Evolutionary conservation across 2,113 vertebrate species (phyloP).

Genomic region (Axis porcinus): DNA sequence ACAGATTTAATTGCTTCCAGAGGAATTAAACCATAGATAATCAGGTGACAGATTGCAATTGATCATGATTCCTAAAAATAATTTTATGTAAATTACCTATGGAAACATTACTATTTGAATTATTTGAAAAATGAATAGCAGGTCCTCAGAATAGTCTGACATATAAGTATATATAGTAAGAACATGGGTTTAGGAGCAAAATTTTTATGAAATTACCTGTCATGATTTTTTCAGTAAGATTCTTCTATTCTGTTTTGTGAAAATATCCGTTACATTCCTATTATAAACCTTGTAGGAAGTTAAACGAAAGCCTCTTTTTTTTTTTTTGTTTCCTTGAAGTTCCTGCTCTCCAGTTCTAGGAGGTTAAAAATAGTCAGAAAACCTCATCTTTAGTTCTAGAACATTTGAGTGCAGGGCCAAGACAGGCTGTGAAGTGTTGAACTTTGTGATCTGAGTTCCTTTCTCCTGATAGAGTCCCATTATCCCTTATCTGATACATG

Average conservation of each 20-base stretch:
- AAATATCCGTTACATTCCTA: background rate
- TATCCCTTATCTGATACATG: background rate
- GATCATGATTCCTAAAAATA: constrained; percentile 24
- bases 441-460: background rate
- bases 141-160: background rate
- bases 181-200: background rate
- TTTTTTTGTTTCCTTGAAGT: background rate
- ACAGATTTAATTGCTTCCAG: constrained; percentile 13
- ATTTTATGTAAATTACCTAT: background rate
- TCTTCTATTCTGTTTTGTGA: background rate
- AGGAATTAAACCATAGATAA: constrained; percentile 9
- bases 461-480: background rate
- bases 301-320: background rate
- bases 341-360: background rate
- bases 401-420: background rate
- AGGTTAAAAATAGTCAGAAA: background rate
- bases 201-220: background rate
- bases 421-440: background rate
- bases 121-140: constrained; percentile 19
- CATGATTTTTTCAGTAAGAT: background rate
- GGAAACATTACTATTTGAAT: constrained; percentile 13
- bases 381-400: background rate
- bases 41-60: background rate
- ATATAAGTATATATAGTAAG: background rate
- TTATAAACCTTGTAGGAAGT: background rate